These are phyloP conservation scores for Aphelenchoides bicaudatus DNA, from an alignment of 2,888 invertebrate species.

Conservation along the genomic window DNA sequence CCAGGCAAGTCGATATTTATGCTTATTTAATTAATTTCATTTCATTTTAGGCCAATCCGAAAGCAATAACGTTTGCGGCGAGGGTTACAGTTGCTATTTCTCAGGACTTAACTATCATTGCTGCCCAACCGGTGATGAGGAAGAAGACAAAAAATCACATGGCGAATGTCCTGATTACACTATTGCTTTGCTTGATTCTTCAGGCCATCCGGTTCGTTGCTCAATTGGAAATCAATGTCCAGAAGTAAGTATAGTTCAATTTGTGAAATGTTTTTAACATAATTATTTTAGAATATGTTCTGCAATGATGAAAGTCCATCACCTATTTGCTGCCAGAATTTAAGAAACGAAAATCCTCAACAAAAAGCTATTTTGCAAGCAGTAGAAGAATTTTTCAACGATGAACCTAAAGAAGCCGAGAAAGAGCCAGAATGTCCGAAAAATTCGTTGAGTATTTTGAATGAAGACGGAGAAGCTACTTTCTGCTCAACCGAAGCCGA, in stretches of 20 bases:
- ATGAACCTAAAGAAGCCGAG: slow-evolving; percentile 15
- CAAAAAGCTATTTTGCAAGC: slow-evolving; percentile 2
- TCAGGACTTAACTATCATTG: slow-evolving; percentile 59
- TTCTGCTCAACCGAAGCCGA: slow-evolving; percentile 36
- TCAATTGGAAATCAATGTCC: slow-evolving; percentile 22
- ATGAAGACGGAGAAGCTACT: slow-evolving; percentile 42
- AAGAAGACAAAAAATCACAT: slow-evolving; percentile 30
- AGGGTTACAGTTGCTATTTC: slow-evolving; percentile 54
- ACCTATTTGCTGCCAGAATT: slow-evolving; percentile 36
- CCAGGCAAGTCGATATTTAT: no score
- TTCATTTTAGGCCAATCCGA: slow-evolving; percentile 44
- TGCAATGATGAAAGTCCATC: slow-evolving; percentile 24
- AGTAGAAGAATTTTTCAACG: slow-evolving; percentile 19
- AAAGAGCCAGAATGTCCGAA: slow-evolving; percentile 37
- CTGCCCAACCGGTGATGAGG: slow-evolving; percentile 51
- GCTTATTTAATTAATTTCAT: no score
- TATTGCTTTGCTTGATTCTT: slow-evolving; percentile 33
- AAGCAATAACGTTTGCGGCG: no score
- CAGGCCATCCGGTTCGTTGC: slow-evolving; percentile 30
- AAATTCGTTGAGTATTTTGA: slow-evolving; percentile 42
- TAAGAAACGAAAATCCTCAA: slow-evolving; percentile 17
- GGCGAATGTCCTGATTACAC: slow-evolving; percentile 35
- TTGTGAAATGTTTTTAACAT: slow-evolving; percentile 7
- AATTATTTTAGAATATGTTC: slow-evolving; percentile 38
- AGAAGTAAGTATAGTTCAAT: slow-evolving; percentile 10